Base-by-base conservation (phyloP, 1,140 invertebrate species). In the Solen grandis region DNA sequence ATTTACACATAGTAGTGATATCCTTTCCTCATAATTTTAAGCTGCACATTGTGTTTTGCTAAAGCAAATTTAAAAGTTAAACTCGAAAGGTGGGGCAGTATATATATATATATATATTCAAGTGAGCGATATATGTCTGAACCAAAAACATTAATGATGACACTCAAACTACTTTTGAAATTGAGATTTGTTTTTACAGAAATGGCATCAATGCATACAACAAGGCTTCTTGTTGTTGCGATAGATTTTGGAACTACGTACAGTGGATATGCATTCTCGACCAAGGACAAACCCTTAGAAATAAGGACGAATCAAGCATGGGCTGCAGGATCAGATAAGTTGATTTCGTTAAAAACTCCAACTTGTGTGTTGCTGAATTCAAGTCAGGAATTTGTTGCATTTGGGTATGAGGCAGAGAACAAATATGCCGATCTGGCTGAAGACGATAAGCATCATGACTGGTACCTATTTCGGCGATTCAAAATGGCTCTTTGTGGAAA, bases 401-500 rank as follows among this genome's bases (percentile, higher is more conserved):
- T 78, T 52, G 75, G 75, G 22, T 69, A 35, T 50, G 75, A 69
- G 57, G 75, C 63, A 2, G 63, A 68, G 50, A 59, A 29, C 14
- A 57, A 69, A 27, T 69, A 78, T 29, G 22, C 27, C 10, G 25
- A 57, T 2, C 16, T 78, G 35, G 52, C 36, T 16, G 55, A 57
- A 16, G 50, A 54, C 5, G 35, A 41, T 10, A n/a, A 69, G 27
- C 75, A 78, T 22, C 22, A 78, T 57, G 52, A 50, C n/a, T 78
- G 50, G 62, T 69, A 68, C 62, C 27, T 69, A 3, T 78, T 78
- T 36, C 41, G 55, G 14, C 16, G 55, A 19, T 69, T 78, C 75
- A 78, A 78, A 59, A 68, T 69, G 75, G 8, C 25, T 27, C 62
- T 69, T n/a, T 69, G 62, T 59, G 57, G 59, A 57, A 78, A 31